Conservation (phyloP, 2,888 invertebrate genomes). For the Zygothrica quintamaculata region DNA sequence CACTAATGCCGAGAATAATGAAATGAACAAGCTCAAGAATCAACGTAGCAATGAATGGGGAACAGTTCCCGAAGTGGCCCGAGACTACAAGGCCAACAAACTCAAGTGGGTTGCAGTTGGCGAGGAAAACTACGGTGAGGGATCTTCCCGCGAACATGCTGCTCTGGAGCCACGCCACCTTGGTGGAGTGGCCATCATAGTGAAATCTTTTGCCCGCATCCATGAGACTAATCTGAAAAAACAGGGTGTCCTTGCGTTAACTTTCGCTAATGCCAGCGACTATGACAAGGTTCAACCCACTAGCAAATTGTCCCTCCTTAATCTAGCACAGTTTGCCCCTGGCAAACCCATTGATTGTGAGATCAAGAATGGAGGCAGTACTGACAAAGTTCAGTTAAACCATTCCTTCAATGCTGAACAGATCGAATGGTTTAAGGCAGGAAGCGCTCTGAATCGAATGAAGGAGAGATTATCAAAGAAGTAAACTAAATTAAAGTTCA, state of each 20-base stretch:
- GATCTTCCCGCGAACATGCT: constrained; percentile 97
- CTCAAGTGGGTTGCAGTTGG: constrained; percentile 94
- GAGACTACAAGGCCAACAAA: constrained; percentile 95
- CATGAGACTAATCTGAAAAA: constrained; percentile 99
- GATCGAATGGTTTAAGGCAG: constrained; percentile 98
- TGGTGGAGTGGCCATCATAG: constrained; percentile 98
- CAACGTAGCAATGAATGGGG: constrained; percentile 94
- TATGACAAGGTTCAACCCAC: constrained; percentile 97
- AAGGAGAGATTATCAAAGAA: constrained; percentile 87
- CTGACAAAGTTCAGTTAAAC: constrained; percentile 93
- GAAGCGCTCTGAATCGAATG: constrained; percentile 99
- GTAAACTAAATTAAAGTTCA: too few species aligned
- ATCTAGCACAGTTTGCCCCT: constrained; percentile 93
- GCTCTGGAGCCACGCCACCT: constrained; percentile 98
- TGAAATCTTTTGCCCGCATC: constrained; percentile 99
- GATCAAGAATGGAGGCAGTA: constrained; percentile 93
- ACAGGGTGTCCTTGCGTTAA: constrained; percentile 98
- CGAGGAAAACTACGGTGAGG: constrained; percentile 96
- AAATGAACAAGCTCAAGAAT: constrained; percentile 97
- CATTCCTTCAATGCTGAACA: constrained; percentile 98
- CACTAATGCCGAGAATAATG: constrained; percentile 92
- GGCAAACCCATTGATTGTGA: constrained; percentile 95
- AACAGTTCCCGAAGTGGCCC: constrained; percentile 96
- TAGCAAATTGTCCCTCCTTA: constrained; percentile 91
- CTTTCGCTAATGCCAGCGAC: constrained; percentile 95